These are phyloP conservation scores for Porphyrio hochstetteri DNA, from an alignment of 2,113 vertebrate genomes.

Conservation along the genomic window DNA sequence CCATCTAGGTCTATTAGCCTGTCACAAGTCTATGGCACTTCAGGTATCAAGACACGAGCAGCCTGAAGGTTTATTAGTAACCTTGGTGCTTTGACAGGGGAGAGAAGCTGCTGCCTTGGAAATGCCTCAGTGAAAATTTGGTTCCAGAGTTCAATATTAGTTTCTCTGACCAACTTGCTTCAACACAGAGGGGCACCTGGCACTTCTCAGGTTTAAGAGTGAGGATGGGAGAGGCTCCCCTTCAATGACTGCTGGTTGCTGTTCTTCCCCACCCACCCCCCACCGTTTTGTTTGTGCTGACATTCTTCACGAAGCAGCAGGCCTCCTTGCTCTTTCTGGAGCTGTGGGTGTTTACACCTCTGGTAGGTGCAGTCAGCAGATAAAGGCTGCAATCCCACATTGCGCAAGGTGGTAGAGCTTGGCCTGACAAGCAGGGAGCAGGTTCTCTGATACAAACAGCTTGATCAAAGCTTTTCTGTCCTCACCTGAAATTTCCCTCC, in stretches of 20 bases:
- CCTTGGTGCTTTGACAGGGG: background rate
- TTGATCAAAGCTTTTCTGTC: slow-evolving; percentile 6
- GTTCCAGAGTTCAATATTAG: background rate
- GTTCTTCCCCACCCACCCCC: background rate
- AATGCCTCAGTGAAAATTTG: background rate
- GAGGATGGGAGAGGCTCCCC: background rate
- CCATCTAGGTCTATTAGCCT: background rate
- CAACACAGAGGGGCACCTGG: background rate
- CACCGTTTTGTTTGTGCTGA: accelerated
- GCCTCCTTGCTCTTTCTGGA: background rate
- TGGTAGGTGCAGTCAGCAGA: background rate
- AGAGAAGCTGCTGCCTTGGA: background rate
- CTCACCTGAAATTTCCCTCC: background rate
- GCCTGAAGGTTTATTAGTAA: background rate
- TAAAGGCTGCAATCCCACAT: background rate
- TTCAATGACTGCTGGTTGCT: background rate
- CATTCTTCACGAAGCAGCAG: background rate
- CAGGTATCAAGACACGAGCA: background rate
- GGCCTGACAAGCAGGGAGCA: background rate
- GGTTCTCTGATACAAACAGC: background rate
- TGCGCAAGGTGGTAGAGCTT: background rate
- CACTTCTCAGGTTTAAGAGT: background rate
- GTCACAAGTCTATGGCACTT: background rate
- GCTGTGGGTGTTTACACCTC: background rate
- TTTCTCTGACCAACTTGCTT: background rate